These are phyloP conservation scores for Globodera ellingtonae DNA, from an alignment of 1,140 invertebrate species.

Conservation along the genomic window DNA sequence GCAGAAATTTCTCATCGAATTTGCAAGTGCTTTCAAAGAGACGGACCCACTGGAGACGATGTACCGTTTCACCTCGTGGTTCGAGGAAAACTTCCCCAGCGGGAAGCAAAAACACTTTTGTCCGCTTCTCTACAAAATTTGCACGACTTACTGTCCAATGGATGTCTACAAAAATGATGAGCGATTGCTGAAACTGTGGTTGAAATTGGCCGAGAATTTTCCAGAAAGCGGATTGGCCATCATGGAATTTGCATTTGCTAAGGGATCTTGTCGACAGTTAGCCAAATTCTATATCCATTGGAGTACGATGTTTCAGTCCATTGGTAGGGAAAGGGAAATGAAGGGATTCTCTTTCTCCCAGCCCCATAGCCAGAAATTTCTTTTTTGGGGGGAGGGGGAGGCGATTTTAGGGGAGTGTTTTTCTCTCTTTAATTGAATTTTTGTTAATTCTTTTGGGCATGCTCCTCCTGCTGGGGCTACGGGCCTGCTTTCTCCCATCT, in stretches of 20 bases:
- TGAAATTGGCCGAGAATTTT: conserved; percentile 46
- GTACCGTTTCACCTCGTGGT: conserved; percentile 38
- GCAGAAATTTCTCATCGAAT: conserved; percentile 48
- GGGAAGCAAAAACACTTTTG: conserved; percentile 44
- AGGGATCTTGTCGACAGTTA: conserved; percentile 46
- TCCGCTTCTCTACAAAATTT: conserved; percentile 51
- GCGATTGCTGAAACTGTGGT: conserved; percentile 47
- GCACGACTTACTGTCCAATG: conserved; percentile 35
- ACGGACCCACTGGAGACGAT: conserved; percentile 39
- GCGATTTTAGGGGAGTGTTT: too few relatives aligned
- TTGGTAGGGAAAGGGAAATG: conserved; percentile 26
- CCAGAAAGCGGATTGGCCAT: conserved; percentile 47
- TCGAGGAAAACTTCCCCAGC: conserved; percentile 51
- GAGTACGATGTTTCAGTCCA: conserved; percentile 49
- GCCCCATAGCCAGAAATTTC: too few relatives aligned
- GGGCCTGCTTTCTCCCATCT: too few relatives aligned
- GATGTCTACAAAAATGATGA: conserved; percentile 49
- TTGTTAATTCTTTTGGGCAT: too few relatives aligned
- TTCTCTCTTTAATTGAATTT: too few relatives aligned
- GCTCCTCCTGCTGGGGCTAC: too few relatives aligned
- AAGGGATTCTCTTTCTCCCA: too few relatives aligned
- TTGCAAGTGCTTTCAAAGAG: conserved; percentile 15
- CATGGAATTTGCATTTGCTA: conserved; percentile 51
- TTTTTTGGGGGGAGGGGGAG: too few relatives aligned
- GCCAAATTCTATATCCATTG: conserved; percentile 49